Evolutionary conservation across 2,888 invertebrate species (phyloP).

Genomic region (Orchestes rusci): DNA sequence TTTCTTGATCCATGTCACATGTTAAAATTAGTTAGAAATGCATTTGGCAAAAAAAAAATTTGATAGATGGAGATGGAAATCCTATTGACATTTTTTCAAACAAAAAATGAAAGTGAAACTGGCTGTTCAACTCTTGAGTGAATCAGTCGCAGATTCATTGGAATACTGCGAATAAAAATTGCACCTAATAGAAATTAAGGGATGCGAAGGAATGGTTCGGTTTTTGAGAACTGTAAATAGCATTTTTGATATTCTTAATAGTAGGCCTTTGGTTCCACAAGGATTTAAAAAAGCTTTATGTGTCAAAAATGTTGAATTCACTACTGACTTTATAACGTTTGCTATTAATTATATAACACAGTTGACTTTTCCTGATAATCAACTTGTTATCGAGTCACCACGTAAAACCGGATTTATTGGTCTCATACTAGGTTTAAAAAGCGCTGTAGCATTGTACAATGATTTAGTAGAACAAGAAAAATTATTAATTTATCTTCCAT

Average conservation of each 20-base stretch:
- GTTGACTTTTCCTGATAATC: conserved; percentile 7
- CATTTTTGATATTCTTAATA: conserved; percentile 15
- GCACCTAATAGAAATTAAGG: conserved; percentile 7
- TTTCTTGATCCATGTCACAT: conserved; percentile 6
- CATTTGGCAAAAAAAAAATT: conserved; percentile 12
- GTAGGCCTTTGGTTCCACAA: conserved; percentile 6
- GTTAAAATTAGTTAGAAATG: conserved; percentile 13
- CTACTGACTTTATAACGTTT: conserved; percentile 9
- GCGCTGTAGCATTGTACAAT: conserved; percentile 9
- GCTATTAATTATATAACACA: conserved; percentile 7
- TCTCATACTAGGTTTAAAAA: conserved; percentile 10
- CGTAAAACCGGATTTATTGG: conserved; percentile 12
- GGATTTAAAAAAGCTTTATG: conserved; percentile 9
- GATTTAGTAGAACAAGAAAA: background rate
- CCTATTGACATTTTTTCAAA: conserved; percentile 4
- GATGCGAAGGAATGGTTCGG: conserved; percentile 5
- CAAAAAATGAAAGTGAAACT: conserved; percentile 8
- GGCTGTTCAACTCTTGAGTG: conserved; percentile 2
- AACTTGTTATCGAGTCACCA: conserved; percentile 7
- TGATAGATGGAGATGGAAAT: conserved; percentile 11
- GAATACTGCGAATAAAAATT: conserved; percentile 5
- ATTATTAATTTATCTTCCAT: conserved; percentile 16
- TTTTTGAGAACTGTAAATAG: conserved; percentile 12
- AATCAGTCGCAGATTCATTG: background rate
- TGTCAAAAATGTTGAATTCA: conserved; percentile 8